These are phyloP conservation scores for Neotoma lepida DNA, from an alignment of 2,113 vertebrate species.

Conservation along the genomic window DNA sequence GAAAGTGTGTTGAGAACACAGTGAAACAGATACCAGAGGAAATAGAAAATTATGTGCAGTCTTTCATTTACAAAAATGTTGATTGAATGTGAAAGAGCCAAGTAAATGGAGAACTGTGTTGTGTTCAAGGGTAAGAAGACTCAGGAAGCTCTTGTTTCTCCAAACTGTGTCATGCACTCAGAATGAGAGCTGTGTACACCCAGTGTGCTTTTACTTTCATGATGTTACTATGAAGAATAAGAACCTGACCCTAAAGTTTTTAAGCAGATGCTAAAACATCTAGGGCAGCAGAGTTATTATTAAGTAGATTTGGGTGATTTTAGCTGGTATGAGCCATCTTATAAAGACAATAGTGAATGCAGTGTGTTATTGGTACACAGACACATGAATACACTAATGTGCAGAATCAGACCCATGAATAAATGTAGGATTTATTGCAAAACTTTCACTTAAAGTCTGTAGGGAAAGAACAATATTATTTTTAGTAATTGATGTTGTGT, in stretches of 20 bases:
- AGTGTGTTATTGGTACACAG: background rate
- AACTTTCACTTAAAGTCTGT: background rate
- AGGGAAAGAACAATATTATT: background rate
- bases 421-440: background rate
- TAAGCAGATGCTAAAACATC: background rate
- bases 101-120: background rate
- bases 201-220: background rate
- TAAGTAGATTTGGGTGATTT: background rate
- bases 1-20: background rate
- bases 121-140: background rate
- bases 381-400: background rate
- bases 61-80: background rate
- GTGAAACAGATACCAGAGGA: conserved; percentile 1
- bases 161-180: background rate
- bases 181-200: background rate
- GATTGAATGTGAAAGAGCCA: background rate
- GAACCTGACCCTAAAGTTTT: conserved; percentile 15
- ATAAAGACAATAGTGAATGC: background rate
- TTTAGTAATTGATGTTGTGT: background rate
- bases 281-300: background rate
- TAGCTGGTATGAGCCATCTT: background rate
- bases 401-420: background rate
- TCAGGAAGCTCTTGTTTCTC: background rate
- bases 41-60: background rate
- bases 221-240: background rate